Conservation (phyloP, 2,888 invertebrate species). For the Campoplex capitator region DNA sequence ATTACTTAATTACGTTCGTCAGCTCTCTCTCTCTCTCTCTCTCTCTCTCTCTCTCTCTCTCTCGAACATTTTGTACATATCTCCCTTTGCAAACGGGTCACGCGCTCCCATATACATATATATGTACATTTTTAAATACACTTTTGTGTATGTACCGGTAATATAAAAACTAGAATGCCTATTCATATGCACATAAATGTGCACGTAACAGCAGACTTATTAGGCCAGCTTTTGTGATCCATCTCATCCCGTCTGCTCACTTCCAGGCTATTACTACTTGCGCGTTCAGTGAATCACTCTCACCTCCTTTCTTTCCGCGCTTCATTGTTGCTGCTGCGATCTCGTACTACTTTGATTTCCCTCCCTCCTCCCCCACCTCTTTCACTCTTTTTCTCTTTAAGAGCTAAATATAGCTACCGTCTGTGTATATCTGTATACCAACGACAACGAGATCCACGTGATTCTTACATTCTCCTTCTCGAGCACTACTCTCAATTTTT, state of each 20-base stretch:
- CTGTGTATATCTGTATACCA: slow-evolving; percentile 16
- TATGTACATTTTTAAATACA: slow-evolving; percentile 9
- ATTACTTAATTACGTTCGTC: slow-evolving; percentile 53
- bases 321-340: slow-evolving; percentile 61
- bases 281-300: slow-evolving; percentile 56
- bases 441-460: slow-evolving; percentile 52
- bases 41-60: too few species aligned
- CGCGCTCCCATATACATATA: slow-evolving; percentile 7
- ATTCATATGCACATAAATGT: not conserved
- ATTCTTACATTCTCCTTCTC: slow-evolving; percentile 42
- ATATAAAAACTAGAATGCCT: not conserved
- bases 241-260: slow-evolving; percentile 47
- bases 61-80: not conserved
- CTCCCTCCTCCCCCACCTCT: not conserved
- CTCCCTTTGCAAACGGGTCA: slow-evolving; percentile 40
- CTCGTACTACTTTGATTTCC: slow-evolving; percentile 20
- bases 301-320: slow-evolving; percentile 67
- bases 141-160: not conserved
- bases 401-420: not conserved
- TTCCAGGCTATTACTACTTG: slow-evolving; percentile 58
- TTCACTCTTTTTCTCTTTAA: not conserved
- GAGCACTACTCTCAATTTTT: slow-evolving; percentile 24
- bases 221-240: slow-evolving; percentile 41
- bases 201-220: slow-evolving; percentile 17
- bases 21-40: not conserved